phyloP scores from a whole-genome alignment of 2,797 vertebrate genomes.

The Cynopterus sphinx region DNA sequence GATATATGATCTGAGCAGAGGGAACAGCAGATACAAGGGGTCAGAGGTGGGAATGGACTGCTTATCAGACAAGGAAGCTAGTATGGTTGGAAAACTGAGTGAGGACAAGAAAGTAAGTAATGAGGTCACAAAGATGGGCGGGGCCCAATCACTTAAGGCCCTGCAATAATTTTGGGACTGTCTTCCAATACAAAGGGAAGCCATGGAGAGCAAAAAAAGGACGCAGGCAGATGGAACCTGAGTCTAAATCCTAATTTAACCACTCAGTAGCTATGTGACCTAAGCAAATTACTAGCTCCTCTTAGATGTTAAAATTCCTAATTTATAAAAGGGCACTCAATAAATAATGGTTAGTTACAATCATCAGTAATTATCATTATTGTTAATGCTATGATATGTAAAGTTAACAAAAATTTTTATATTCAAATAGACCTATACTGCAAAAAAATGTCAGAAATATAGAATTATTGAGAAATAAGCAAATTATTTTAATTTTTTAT shows the following conservation, averaged over 20 bases:
- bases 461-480: slow-evolving; percentile 55
- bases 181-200: slow-evolving; percentile 22
- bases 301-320: slow-evolving; percentile 18
- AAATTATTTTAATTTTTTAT: slow-evolving; percentile 56
- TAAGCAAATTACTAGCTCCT: slow-evolving; percentile 28
- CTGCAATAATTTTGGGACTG: background rate
- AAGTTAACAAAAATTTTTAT: slow-evolving; percentile 42
- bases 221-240: background rate
- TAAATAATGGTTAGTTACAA: slow-evolving; percentile 36
- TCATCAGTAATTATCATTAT: slow-evolving; percentile 46
- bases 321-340: slow-evolving; percentile 14
- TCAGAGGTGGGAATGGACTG: background rate
- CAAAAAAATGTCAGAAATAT: slow-evolving; percentile 44
- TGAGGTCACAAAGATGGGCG: background rate
- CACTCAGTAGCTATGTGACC: background rate
- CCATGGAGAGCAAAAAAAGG: background rate
- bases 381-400: slow-evolving; percentile 39
- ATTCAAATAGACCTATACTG: slow-evolving; percentile 31
- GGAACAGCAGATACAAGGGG: background rate
- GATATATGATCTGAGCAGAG: background rate
- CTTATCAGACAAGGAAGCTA: background rate
- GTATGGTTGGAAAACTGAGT: background rate
- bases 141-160: background rate
- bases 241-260: slow-evolving; percentile 31
- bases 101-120: background rate